Evolutionary conservation across 2,797 vertebrate species (phyloP), one percentile per base, ranked within the genome.

Genomic region (Pseudochaenichthys georgianus): DNA sequence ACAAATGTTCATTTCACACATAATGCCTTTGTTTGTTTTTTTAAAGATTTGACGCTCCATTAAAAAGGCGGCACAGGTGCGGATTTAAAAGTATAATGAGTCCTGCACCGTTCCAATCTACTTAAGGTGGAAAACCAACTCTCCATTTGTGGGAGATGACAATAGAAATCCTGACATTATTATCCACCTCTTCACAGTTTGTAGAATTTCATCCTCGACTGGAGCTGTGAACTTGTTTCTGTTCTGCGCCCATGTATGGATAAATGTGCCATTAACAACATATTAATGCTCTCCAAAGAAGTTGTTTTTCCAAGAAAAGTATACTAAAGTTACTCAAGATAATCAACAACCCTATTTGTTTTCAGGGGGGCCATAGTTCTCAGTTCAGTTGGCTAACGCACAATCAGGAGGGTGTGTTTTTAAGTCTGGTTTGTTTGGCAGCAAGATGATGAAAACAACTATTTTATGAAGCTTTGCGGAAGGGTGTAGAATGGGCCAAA

Each of bases 1-100:
- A 77, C 59, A 65, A 70, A 68, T 43, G 5, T 58, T 77, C 19
- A 54, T 69, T 79, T 68, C 23, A 75, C 75, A 42, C 47, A 3
- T 17, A 76, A 70, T 42, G 60, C 7, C 51, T 46, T 38, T 66
- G 17, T 61, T 17, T 28, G 48, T 53, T 23, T 67, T 54, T 63
- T 46, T 31, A 64, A 71, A 54, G 13, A 73, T 61, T 41, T 63
- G 10, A 17, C 55, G 8, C 9, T 19, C n/a, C 6, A 58, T 60
- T 78, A 70, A 51, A 60, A 72, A 51, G 23, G 38, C 17, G 43
- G 21, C 66, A 60, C 50, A 55, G 48, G 70, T 63, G 43, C 28
- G 28, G 38, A 65, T 70, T 73, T 53, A 23, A 71, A 9, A 48
- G 41, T 51, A 21, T 43, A 66, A 78, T 73, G 51, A 71, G 10